Conservation (phyloP, 2,888 invertebrate species). For the Tenthredo distinguenda region DNA sequence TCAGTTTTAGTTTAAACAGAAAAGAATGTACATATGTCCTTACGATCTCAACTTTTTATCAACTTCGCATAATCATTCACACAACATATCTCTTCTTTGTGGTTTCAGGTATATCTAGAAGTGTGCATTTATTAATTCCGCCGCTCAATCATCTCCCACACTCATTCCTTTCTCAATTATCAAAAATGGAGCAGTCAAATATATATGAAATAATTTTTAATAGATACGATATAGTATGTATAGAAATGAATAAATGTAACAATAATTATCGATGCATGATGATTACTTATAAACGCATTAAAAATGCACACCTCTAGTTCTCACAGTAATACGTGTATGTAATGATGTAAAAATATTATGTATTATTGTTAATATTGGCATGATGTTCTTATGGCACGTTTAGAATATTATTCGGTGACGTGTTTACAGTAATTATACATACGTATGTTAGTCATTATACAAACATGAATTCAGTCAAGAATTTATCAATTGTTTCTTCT, state of each 20-base stretch:
- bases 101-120: not conserved
- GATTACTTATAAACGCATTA: constrained; percentile 24
- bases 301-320: constrained; percentile 55
- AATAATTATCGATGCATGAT: not conserved
- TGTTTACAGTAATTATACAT: constrained; percentile 61
- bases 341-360: constrained; percentile 70
- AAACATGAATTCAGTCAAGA: constrained; percentile 68
- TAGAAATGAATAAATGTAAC: constrained; percentile 1
- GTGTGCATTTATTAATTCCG: not conserved
- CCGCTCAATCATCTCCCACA: not conserved
- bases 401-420: constrained; percentile 73
- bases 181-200: not conserved
- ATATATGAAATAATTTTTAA: not conserved
- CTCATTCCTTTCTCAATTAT: not conserved
- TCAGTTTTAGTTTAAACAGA: not conserved
- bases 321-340: constrained; percentile 40
- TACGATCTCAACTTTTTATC: not conserved
- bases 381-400: constrained; percentile 78
- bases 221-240: not conserved
- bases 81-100: not conserved
- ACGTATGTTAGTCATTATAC: constrained; percentile 62
- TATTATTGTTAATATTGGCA: constrained; percentile 76
- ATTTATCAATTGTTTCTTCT: constrained; percentile 57
- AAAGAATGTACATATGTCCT: not conserved
- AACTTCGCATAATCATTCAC: not conserved